Conservation (phyloP, 2,888 invertebrate genomes). For the Pammene fasciana region DNA sequence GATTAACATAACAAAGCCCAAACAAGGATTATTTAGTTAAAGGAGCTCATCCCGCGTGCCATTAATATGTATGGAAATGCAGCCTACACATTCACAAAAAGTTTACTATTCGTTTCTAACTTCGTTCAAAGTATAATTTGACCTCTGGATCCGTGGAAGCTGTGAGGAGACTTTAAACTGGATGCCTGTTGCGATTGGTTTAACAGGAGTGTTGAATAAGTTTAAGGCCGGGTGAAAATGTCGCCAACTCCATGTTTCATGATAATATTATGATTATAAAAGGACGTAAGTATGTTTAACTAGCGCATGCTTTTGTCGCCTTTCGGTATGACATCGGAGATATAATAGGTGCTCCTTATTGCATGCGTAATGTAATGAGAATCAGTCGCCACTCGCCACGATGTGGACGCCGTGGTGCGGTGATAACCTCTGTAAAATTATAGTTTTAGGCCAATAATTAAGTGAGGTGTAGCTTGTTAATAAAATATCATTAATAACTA, state of each 20-base stretch:
- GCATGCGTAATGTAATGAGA: slow-evolving; percentile 32
- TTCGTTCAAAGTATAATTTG: background rate
- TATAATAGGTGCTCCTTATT: background rate
- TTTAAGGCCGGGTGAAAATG: slow-evolving; percentile 39
- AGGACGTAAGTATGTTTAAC: slow-evolving; percentile 8
- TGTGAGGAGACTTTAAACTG: background rate
- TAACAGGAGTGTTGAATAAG: background rate
- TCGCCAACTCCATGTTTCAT: slow-evolving; percentile 13
- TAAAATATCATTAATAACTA: too few species aligned
- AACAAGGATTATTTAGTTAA: slow-evolving; percentile 51
- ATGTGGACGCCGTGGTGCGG: too few species aligned
- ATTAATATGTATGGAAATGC: slow-evolving; percentile 60
- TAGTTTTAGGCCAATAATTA: background rate
- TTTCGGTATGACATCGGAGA: too few species aligned
- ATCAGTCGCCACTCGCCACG: background rate
- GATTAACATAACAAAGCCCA: slow-evolving; percentile 57
- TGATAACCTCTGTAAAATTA: background rate
- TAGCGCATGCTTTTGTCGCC: too few species aligned
- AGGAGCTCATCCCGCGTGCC: slow-evolving; percentile 48
- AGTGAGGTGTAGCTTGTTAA: too few species aligned
- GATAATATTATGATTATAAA: background rate
- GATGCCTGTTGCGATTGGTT: background rate
- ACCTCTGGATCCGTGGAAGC: background rate
- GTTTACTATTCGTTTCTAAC: background rate
- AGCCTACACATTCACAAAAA: slow-evolving; percentile 31